Conservation (phyloP, 2,888 invertebrate genomes). For the Pherbina coryleti region DNA sequence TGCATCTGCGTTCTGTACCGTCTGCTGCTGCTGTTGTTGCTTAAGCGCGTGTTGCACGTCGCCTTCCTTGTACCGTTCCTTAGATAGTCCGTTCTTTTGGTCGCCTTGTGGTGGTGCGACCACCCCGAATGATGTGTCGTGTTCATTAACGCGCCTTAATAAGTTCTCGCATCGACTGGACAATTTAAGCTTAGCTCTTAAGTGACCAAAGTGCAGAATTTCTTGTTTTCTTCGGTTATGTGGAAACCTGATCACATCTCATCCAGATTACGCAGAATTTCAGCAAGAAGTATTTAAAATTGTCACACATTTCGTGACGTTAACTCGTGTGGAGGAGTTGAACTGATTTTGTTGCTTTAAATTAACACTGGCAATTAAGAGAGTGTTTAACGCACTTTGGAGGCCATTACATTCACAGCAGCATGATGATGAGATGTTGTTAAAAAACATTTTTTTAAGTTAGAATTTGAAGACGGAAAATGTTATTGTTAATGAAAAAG, state of each 20-base stretch:
- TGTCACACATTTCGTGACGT: conserved; percentile 46
- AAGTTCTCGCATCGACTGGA: conserved; percentile 48
- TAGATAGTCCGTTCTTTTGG: conserved; percentile 30
- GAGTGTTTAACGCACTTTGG: too few relatives aligned
- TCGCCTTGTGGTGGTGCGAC: conserved; percentile 3
- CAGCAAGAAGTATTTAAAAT: conserved; percentile 45
- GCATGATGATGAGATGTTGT: too few relatives aligned
- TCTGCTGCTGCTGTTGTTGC: not conserved
- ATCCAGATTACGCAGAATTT: conserved; percentile 52
- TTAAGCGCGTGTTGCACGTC: conserved; percentile 26
- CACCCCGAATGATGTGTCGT: conserved; percentile 50
- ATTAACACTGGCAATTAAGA: too few relatives aligned
- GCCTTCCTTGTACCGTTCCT: conserved; percentile 13
- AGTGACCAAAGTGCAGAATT: not conserved
- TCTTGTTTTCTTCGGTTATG: not conserved
- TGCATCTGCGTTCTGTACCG: conserved; percentile 10
- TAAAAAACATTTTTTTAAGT: too few relatives aligned
- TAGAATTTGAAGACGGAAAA: too few relatives aligned
- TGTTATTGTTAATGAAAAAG: too few relatives aligned
- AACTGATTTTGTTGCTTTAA: too few relatives aligned
- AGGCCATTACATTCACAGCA: too few relatives aligned
- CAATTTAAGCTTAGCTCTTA: not conserved
- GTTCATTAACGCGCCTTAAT: conserved; percentile 67
- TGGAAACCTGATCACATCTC: conserved; percentile 17
- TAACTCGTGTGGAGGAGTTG: not conserved